Evolutionary conservation across 2,888 invertebrate species (phyloP).

Genomic region (Chloromyia formosa): DNA sequence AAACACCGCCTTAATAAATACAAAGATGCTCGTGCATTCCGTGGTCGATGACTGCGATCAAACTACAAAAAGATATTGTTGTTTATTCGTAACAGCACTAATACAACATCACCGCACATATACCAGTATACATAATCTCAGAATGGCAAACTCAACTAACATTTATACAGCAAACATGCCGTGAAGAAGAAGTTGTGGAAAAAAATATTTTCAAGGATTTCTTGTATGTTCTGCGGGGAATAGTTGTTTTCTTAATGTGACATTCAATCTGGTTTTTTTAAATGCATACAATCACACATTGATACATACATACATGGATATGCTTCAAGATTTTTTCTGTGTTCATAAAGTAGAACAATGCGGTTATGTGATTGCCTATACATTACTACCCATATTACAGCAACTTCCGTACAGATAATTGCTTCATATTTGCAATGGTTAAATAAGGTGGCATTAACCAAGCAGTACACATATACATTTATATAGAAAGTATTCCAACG

Average conservation of each 20-base stretch:
- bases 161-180: not conserved
- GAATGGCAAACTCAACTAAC: not conserved
- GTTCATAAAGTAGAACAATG: not conserved
- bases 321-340: not conserved
- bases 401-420: not conserved
- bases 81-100: no score
- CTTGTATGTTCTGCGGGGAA: constrained; percentile 36
- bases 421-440: not conserved
- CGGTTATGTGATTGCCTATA: not conserved
- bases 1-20: constrained; percentile 2
- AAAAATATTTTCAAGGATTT: constrained; percentile 43
- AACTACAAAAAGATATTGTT: not conserved
- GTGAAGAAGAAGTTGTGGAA: constrained; percentile 2
- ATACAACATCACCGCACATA: no score
- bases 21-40: constrained; percentile 8
- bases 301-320: no score
- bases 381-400: not conserved
- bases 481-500: no score
- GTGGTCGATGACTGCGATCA: not conserved
- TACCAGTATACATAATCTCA: no score
- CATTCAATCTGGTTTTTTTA: constrained; percentile 42
- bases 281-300: not conserved
- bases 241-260: constrained; percentile 43
- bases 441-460: no score
- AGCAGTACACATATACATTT: constrained; percentile 1